phyloP scores from a whole-genome alignment of 2,888 invertebrate genomes.

The Phaonia tiefii region DNA sequence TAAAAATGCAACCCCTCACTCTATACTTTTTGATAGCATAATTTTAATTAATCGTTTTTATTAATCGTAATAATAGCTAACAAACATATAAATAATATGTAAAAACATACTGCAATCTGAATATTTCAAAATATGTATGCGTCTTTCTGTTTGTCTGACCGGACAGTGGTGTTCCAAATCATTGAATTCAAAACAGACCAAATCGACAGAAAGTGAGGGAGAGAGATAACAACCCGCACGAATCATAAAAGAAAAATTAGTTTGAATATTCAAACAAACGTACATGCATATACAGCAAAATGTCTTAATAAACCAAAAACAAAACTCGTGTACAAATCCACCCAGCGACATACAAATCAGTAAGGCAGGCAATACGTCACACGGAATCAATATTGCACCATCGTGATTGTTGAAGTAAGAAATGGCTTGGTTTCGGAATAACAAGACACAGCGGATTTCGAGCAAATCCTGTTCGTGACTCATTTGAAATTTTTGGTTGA shows the following conservation, averaged over 20 bases:
- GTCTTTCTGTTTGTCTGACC: not conserved
- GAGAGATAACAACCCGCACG: not conserved
- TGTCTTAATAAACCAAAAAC: constrained; percentile 39
- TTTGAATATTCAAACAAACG: constrained; percentile 43
- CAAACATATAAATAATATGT: constrained; percentile 12
- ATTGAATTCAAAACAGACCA: constrained; percentile 33
- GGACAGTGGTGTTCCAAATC: constrained; percentile 29
- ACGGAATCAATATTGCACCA: not conserved
- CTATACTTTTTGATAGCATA: not conserved
- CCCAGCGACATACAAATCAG: not conserved
- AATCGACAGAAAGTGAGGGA: not conserved
- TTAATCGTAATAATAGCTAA: constrained; percentile 35
- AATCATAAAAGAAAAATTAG: constrained; percentile 18
- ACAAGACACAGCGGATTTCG: not conserved
- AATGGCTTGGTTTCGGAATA: not conserved
- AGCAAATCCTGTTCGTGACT: constrained; percentile 60
- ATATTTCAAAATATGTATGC: constrained; percentile 40
- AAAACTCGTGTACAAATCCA: constrained; percentile 27
- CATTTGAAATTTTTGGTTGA: constrained; percentile 15
- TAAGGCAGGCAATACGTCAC: not conserved
- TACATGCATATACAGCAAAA: constrained; percentile 31
- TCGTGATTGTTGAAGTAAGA: not conserved
- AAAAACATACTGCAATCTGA: constrained; percentile 32
- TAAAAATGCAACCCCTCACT: not conserved
- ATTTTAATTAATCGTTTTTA: constrained; percentile 52